These are phyloP conservation scores for Eidolon dupreanum DNA, from an alignment of 2,797 vertebrate species.

Conservation along the genomic window DNA sequence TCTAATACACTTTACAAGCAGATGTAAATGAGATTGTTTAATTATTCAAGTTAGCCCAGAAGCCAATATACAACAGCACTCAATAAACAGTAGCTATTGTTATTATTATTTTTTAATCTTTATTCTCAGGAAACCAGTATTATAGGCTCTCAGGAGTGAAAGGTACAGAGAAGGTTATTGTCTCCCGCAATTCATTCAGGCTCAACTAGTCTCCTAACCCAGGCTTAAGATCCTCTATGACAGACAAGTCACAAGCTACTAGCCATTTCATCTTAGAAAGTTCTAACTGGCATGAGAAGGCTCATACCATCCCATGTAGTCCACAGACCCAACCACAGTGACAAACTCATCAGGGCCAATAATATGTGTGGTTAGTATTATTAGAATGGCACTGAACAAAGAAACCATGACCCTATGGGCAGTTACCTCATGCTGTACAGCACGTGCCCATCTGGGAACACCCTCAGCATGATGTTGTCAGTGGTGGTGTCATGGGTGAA, in stretches of 20 bases:
- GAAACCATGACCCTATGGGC: not conserved
- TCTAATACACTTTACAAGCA: not conserved
- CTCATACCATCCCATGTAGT: not conserved
- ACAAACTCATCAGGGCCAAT: not conserved
- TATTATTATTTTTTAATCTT: not conserved
- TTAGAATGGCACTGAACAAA: not conserved
- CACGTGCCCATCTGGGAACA: slow-evolving; percentile 96
- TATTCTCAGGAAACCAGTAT: not conserved
- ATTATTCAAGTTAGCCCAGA: not conserved
- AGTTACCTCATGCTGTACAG: slow-evolving; percentile 97
- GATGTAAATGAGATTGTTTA: not conserved
- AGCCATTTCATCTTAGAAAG: not conserved
- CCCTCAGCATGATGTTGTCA: slow-evolving; percentile 97
- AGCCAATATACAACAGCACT: not conserved
- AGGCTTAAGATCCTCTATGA: not conserved
- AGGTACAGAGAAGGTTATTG: not conserved
- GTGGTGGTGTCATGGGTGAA: slow-evolving; percentile 98
- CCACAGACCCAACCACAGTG: not conserved
- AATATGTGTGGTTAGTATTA: too few species aligned
- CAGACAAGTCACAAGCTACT: not conserved
- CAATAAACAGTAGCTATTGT: not conserved
- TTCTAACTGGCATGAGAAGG: not conserved
- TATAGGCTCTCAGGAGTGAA: not conserved
- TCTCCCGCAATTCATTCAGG: not conserved
- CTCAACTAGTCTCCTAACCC: not conserved